A percentile compares a stretch with the other conserved stretches of the same genome.
These are phyloP conservation scores for Sinotaia quadrata DNA, from an alignment of 2,888 invertebrate genomes.

Conservation along the genomic window DNA sequence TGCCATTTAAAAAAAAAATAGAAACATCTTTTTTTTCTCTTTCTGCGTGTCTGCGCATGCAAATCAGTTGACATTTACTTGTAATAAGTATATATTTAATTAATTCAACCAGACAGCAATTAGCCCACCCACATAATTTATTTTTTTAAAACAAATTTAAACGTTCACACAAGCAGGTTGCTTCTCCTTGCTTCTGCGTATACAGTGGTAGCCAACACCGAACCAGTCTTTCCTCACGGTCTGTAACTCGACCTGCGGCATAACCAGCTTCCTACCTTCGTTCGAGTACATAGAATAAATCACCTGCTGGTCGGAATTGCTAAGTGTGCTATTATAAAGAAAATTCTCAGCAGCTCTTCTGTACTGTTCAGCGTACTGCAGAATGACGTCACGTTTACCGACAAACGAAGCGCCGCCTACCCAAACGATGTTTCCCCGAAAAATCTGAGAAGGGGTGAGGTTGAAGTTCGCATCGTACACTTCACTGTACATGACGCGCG, in stretches of 20 bases:
- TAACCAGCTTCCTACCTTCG: not conserved
- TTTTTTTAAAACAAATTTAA: no score
- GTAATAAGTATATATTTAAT: no score
- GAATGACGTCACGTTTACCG: conserved; percentile 9
- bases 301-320: conserved; percentile 23
- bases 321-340: not conserved
- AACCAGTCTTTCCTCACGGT: not conserved
- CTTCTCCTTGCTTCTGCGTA: not conserved
- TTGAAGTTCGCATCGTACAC: not conserved
- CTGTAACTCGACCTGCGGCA: not conserved
- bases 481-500: not conserved
- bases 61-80: no score
- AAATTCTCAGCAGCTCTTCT: not conserved
- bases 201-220: not conserved
- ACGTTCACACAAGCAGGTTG: no score
- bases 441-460: not conserved
- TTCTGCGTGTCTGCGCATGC: no score
- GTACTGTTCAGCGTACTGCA: conserved; percentile 5
- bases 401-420: conserved; percentile 22
- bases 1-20: no score
- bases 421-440: conserved; percentile 8
- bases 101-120: no score
- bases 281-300: not conserved
- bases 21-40: no score
- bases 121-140: no score